A percentile compares a stretch with the other conserved stretches of the same genome.
These are phyloP conservation scores for Callipepla californica DNA, from an alignment of 2,113 vertebrate species.

Conservation along the genomic window DNA sequence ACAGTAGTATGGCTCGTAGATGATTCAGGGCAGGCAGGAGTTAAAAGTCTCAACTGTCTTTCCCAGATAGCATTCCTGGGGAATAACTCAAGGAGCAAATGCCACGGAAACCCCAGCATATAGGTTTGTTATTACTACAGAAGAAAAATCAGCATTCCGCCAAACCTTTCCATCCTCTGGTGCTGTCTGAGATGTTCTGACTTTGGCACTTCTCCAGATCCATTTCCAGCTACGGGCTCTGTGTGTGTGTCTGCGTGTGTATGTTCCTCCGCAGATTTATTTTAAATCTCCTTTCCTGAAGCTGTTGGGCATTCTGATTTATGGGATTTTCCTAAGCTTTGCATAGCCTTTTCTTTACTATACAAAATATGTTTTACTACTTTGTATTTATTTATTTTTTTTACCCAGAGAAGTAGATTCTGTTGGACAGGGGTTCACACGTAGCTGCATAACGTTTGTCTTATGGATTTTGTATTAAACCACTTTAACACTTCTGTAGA, in stretches of 20 bases:
- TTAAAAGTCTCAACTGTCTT: constrained; percentile 40
- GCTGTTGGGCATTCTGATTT: constrained; percentile 36
- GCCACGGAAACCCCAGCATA: constrained; percentile 14
- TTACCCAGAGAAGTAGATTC: constrained; percentile 17
- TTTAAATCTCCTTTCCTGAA: constrained; percentile 28
- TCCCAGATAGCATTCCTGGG: constrained; percentile 13
- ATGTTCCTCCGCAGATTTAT: constrained; percentile 10
- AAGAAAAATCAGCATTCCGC: constrained; percentile 21
- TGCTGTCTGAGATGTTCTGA: neutral
- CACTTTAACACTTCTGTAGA: constrained; percentile 54
- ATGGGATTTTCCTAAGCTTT: constrained; percentile 42
- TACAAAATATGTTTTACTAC: constrained; percentile 37
- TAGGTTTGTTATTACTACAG: neutral
- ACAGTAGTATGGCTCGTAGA: neutral
- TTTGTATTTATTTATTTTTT: constrained; percentile 1
- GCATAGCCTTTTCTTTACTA: constrained; percentile 55
- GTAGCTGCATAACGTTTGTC: constrained; percentile 12
- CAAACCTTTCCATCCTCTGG: constrained; percentile 37
- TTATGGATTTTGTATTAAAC: constrained; percentile 57
- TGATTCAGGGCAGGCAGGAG: neutral
- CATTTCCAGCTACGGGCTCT: constrained; percentile 23
- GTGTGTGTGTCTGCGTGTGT: neutral
- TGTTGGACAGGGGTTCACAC: constrained; percentile 31
- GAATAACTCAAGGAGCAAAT: constrained; percentile 11
- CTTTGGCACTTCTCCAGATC: neutral